Evolutionary conservation across 2,888 invertebrate species (phyloP), one percentile per base, ranked within the genome.

Genomic region (Pilophorus perplexus): DNA sequence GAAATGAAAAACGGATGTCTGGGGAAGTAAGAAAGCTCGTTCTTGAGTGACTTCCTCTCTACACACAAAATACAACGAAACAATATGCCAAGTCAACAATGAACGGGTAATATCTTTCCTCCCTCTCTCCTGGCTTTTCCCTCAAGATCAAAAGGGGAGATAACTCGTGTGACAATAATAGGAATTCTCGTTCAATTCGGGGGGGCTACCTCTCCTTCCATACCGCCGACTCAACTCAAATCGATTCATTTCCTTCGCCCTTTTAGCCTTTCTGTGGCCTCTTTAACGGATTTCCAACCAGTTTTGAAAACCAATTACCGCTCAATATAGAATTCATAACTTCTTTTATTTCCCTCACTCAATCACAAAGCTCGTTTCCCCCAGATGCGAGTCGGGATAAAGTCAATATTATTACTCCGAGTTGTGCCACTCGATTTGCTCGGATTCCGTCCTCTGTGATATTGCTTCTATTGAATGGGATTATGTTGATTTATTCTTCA

Each of bases 91-190:
- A 46, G 62, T 62, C 62, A 48, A 48, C 62, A 62, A 48, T 48
- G 48, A 62, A 28, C 46, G 38, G 48, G 62, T 62, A 62, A 62
- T 62, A 62, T 62, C 62, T 48, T 40, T 33, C 28, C 52, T 25
- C 38, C n/a, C 37, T 37, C 37, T 33, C 23, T 22, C 16, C n/a
- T 16, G 12, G 14, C 33, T 52, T 52, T 38, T 37, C 62, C 48
- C 46, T 46, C 33, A 18, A 46, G 62, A 62, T 62, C 62, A 62
- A 46, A 42, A 62, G 38, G 62, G 62, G 62, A 62, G 62, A 62
- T 62, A 62, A 62, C 62, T 62, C 46, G 46, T 62, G 62, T 62
- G 62, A 62, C 62, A 62, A 62, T 62, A 62, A 62, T 62, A 46
- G 28, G 62, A 62, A 48, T 62, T 62, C 33, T 27, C 28, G 62